Conservation (phyloP, 35 echinoderm and acorn worm species). For the Apostichopus californicus region DNA sequence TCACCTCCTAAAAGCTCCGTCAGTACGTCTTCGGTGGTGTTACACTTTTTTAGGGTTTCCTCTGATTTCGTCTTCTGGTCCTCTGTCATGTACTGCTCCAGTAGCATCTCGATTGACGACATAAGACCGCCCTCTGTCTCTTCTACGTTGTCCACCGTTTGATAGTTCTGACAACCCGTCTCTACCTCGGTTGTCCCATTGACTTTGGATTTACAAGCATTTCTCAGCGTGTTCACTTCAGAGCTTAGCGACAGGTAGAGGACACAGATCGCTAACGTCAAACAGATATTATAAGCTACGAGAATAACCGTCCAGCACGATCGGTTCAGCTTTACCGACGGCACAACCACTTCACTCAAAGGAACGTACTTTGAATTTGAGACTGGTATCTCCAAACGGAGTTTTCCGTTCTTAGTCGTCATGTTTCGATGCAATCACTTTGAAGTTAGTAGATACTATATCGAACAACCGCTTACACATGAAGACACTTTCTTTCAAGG, state of each 20-base stretch:
- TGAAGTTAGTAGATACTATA: too few species aligned
- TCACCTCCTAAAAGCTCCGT: background rate
- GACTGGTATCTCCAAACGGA: background rate
- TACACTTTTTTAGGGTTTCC: background rate
- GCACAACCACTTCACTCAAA: background rate
- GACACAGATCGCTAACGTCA: constrained; percentile 25
- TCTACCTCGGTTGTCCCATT: background rate
- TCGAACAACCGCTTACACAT: too few species aligned
- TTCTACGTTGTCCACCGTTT: constrained; percentile 30
- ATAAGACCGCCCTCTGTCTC: constrained; percentile 32
- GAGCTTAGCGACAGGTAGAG: constrained; percentile 16
- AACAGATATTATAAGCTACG: constrained; percentile 27
- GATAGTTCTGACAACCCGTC: constrained; percentile 23
- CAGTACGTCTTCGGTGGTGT: background rate
- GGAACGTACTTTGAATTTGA: background rate
- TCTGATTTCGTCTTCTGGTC: background rate
- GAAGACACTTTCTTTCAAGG: too few species aligned
- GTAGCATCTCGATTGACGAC: constrained; percentile 24
- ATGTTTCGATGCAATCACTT: background rate
- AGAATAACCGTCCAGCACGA: background rate
- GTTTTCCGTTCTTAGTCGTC: background rate
- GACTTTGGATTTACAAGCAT: background rate
- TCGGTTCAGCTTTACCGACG: background rate
- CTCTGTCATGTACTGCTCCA: background rate
- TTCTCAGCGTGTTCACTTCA: constrained; percentile 17